Evolutionary conservation across 2,888 invertebrate species (phyloP).

Genomic region (Phaedon cochleariae): DNA sequence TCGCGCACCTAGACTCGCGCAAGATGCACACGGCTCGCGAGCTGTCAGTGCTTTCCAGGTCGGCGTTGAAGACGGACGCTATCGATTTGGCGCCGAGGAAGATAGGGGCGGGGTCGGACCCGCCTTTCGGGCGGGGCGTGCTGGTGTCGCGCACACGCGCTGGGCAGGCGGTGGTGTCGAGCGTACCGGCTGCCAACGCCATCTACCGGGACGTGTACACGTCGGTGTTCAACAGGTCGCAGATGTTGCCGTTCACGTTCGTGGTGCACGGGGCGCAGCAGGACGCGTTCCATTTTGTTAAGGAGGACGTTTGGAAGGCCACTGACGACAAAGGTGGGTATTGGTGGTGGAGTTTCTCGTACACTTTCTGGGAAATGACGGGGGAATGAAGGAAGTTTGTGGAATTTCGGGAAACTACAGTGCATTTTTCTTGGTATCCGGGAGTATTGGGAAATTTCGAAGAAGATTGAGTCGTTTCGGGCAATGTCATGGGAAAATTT

Average conservation of each 20-base stretch:
- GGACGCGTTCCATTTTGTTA: slow-evolving; percentile 93
- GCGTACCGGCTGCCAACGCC: slow-evolving; percentile 88
- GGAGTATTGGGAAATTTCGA: too few species aligned
- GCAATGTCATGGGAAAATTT: too few species aligned
- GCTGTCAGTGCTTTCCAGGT: slow-evolving; percentile 80
- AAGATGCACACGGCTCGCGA: slow-evolving; percentile 81
- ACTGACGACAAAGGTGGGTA: slow-evolving; percentile 79
- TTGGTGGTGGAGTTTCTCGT: too few species aligned
- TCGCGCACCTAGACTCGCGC: slow-evolving; percentile 81
- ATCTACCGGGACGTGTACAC: slow-evolving; percentile 93
- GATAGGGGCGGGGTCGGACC: slow-evolving; percentile 85
- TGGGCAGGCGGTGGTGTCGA: slow-evolving; percentile 83
- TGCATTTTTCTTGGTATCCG: too few species aligned
- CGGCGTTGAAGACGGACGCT: slow-evolving; percentile 81
- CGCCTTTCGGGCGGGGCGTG: slow-evolving; percentile 88
- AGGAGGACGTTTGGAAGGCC: slow-evolving; percentile 90
- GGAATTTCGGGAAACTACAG: too few species aligned
- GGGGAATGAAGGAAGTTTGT: too few species aligned
- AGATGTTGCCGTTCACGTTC: slow-evolving; percentile 86
- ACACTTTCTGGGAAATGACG: too few species aligned
- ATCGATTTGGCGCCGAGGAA: slow-evolving; percentile 78
- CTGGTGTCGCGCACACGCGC: slow-evolving; percentile 82
- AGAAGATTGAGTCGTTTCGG: too few species aligned
- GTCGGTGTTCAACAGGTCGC: slow-evolving; percentile 89
- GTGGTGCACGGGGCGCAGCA: slow-evolving; percentile 89